A percentile compares a stretch with the other conserved stretches of the same genome.
These are phyloP conservation scores for Lithophane semibrunnea DNA, from an alignment of 2,888 invertebrate species.

Conservation along the genomic window DNA sequence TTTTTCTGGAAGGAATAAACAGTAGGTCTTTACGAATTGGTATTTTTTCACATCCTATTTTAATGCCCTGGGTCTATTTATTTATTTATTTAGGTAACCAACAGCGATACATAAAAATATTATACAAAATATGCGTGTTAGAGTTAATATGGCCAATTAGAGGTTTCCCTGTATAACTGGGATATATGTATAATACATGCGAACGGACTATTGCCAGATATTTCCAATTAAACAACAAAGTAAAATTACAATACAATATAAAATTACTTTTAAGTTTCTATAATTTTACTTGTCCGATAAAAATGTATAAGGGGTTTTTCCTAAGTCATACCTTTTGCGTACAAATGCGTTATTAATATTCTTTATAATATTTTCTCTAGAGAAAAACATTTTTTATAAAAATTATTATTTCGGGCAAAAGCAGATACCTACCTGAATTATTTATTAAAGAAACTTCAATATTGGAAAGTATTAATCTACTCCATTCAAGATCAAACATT, in stretches of 20 bases:
- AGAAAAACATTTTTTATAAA: background rate
- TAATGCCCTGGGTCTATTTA: background rate
- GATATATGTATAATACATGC: too few relatives aligned
- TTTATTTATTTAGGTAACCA: too few relatives aligned
- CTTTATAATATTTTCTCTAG: background rate
- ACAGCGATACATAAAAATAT: too few relatives aligned
- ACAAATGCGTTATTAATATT: background rate
- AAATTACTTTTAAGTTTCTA: too few relatives aligned
- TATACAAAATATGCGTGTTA: too few relatives aligned
- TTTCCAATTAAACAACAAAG: too few relatives aligned
- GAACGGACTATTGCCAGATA: too few relatives aligned
- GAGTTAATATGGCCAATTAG: too few relatives aligned
- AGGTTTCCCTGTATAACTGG: too few relatives aligned
- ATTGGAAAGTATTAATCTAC: conserved; percentile 1
- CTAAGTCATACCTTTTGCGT: background rate
- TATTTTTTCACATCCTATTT: background rate
- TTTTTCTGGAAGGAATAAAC: conserved; percentile 75
- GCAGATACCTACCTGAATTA: background rate
- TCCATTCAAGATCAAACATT: conserved; percentile 12
- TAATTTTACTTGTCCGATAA: background rate
- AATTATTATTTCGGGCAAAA: background rate
- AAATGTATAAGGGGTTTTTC: background rate
- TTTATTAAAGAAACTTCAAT: conserved; percentile 12
- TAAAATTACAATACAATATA: too few relatives aligned
- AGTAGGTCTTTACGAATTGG: too few relatives aligned